A percentile compares a stretch with the other conserved stretches of the same genome.
Conservation (phyloP, 2,113 vertebrate genomes). For the Pachycephala philippinensis region DNA sequence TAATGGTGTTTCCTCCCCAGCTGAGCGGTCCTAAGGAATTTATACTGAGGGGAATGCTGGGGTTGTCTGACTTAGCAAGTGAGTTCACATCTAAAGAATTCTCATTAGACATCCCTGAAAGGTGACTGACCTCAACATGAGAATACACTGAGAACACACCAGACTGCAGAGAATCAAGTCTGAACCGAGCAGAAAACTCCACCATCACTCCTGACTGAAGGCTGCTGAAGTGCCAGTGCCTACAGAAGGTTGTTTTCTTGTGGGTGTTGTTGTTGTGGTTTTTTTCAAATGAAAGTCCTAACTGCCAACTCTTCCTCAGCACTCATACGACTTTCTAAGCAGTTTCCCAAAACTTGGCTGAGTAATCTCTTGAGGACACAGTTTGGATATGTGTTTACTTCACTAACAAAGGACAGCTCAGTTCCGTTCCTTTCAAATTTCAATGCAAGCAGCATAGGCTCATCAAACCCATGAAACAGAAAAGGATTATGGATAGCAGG, state of each 20-base stretch:
- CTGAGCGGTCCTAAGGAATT: neutral
- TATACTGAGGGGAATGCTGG: fast-evolving
- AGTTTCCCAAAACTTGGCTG: neutral
- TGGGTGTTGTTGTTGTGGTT: neutral
- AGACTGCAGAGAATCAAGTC: neutral
- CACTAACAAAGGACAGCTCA: neutral
- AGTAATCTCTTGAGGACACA: neutral
- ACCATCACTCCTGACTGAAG: neutral
- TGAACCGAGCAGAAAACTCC: neutral
- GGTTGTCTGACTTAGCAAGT: neutral
- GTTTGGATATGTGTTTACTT: neutral
- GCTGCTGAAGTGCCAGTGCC: neutral
- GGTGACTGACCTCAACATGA: neutral
- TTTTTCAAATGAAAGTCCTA: neutral
- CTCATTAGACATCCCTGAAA: neutral
- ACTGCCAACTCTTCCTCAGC: neutral
- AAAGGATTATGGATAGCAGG: constrained; percentile 34
- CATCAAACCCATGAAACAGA: constrained; percentile 4
- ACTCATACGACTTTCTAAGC: neutral
- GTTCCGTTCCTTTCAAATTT: neutral
- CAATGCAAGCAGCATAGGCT: neutral
- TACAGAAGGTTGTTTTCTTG: neutral
- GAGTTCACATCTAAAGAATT: neutral
- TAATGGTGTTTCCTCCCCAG: neutral
- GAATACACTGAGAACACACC: neutral